Base-by-base conservation (phyloP, 2,888 invertebrate species). In the Dynastes tityus region DNA sequence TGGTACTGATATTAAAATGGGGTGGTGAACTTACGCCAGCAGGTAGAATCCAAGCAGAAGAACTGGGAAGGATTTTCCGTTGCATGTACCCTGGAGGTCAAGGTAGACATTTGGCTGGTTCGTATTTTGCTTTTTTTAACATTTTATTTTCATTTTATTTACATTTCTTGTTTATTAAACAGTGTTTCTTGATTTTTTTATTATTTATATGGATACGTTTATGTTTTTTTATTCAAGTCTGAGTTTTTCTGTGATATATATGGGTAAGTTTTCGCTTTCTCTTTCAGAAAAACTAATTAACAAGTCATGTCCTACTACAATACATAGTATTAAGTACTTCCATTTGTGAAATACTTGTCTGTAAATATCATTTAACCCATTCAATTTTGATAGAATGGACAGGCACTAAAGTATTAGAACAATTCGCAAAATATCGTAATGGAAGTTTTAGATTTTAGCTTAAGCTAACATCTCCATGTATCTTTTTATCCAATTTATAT, bases 51-150 rank as follows among this genome's bases (percentile, higher is more conserved):
- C 98, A 99, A 90, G 98, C 99, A 0, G 98, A 99, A 90, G 98
- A 98, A 89, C 90, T 99, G 82, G 99, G 99, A 63, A 93, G 98
- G 84, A 98, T 99, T 88, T 99, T 99, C 91, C 94, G 99, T 82
- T 99, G 99, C 92, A 98, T 99, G 95, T 99, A 99, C 90, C 99
- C 99, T 11, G 98, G 98, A 77, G 98, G 98, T 82, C 98, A 98
- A 93, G 96, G 96, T 87, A 92, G 96, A 86, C 95, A 96, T 88
- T 92, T 94, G 89, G 92, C 94, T 88, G 94, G 94, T 94, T 89
- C 90, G 91, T 91, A 91, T 90, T 89, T 87, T 87, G 87, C 86
- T 88, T 83, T 81, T 81, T 74, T 71, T 79, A 78, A 78, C 79
- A 61, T 79, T 83, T 80, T 82, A 80, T 45, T 75, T 78, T 64